Evolutionary conservation across 1,140 invertebrate genomes (phyloP).

Genomic region (Orius insidiosus): DNA sequence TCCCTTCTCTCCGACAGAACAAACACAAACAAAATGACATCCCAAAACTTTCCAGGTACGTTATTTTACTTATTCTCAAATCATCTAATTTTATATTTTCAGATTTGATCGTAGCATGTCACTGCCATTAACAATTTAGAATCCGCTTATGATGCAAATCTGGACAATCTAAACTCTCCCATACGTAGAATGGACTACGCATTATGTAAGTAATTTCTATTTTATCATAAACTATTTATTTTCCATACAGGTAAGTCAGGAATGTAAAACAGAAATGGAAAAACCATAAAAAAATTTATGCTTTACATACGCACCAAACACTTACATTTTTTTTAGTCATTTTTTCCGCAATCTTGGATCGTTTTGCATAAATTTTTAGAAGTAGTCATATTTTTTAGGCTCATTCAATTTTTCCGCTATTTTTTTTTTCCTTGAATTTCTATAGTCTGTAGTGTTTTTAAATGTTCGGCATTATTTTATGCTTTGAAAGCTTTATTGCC

Average conservation of each 20-base stretch:
- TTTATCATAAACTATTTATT: not conserved
- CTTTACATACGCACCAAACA: too few species aligned
- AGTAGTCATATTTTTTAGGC: too few species aligned
- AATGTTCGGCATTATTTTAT: too few species aligned
- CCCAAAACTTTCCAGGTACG: slow-evolving; percentile 34
- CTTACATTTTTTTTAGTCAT: slow-evolving; percentile 8
- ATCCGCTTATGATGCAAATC: slow-evolving; percentile 6
- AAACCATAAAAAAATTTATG: too few species aligned
- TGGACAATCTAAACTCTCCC: slow-evolving; percentile 24
- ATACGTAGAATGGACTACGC: slow-evolving; percentile 45
- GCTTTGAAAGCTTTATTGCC: not conserved
- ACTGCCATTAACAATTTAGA: slow-evolving; percentile 30
- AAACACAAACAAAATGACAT: slow-evolving; percentile 21
- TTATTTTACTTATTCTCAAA: too few species aligned
- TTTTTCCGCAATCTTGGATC: slow-evolving; percentile 10
- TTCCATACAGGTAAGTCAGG: slow-evolving; percentile 6
- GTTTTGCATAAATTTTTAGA: slow-evolving; percentile 9
- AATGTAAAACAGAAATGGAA: slow-evolving; percentile 4
- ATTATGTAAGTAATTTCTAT: slow-evolving; percentile 38
- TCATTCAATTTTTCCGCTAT: too few species aligned
- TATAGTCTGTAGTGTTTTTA: slow-evolving; percentile 3
- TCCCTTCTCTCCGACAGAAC: slow-evolving; percentile 19
- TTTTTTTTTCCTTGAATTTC: not conserved
- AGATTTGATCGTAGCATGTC: slow-evolving; percentile 51
- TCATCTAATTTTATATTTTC: slow-evolving; percentile 14